These are phyloP conservation scores for Mareca strepera DNA, from an alignment of 2,797 vertebrate species.

Conservation along the genomic window DNA sequence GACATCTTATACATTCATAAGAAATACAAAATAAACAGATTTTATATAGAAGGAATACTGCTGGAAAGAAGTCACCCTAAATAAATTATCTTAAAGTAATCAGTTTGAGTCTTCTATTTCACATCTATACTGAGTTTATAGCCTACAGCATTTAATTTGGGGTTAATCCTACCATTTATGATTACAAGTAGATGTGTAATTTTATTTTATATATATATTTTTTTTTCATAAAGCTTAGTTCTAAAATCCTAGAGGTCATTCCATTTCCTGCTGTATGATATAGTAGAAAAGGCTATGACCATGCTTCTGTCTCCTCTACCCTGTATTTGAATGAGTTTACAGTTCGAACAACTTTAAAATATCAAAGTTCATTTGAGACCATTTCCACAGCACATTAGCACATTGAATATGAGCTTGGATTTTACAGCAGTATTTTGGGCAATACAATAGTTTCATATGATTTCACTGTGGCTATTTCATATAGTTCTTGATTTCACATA, in stretches of 20 bases:
- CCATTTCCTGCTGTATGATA: neutral
- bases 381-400: neutral
- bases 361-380: neutral
- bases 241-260: neutral
- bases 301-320: neutral
- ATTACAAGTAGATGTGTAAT: neutral
- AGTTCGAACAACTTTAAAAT: neutral
- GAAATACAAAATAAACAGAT: neutral
- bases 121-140: neutral
- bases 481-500: neutral
- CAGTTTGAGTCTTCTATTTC: neutral
- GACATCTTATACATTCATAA: neutral
- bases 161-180: neutral
- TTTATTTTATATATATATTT: no score
- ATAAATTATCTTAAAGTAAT: neutral
- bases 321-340: neutral
- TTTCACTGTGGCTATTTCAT: neutral
- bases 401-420: neutral
- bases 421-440: neutral
- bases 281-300: neutral
- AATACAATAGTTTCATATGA: neutral
- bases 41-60: neutral
- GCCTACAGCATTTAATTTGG: neutral
- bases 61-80: neutral
- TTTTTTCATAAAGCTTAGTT: neutral